phyloP scores from a whole-genome alignment of 2,888 invertebrate species.

The Drosophila diplacantha region DNA sequence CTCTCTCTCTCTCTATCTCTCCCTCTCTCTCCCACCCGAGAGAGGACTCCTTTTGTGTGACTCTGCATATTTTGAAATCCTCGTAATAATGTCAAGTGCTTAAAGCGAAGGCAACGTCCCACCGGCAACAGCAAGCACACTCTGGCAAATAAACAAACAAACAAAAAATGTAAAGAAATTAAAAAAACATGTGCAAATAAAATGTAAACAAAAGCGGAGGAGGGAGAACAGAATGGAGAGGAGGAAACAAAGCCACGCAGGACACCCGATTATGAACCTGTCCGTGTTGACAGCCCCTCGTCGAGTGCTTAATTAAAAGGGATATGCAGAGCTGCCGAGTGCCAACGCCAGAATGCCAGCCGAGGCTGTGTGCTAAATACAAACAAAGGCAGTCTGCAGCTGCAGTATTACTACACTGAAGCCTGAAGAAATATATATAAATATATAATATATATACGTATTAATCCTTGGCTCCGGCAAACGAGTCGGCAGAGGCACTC shows the following conservation, averaged over 20 bases:
- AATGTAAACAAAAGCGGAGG: conserved; percentile 9
- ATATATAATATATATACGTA: background rate
- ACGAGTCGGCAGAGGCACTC: conserved; percentile 6
- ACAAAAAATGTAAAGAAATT: conserved; percentile 5
- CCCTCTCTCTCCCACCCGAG: background rate
- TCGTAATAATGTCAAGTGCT: conserved; percentile 65
- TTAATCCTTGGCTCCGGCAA: conserved; percentile 8
- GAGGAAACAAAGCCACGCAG: conserved; percentile 10
- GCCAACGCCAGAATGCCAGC: background rate
- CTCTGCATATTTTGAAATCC: conserved; percentile 38
- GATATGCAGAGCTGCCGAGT: conserved; percentile 7
- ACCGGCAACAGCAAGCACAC: background rate
- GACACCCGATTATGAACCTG: conserved; percentile 29
- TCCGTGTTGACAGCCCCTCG: conserved; percentile 25
- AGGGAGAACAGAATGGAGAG: conserved; percentile 16
- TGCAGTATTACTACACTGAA: conserved; percentile 7
- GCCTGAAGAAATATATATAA: background rate
- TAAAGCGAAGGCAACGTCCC: conserved; percentile 37
- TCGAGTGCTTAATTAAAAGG: conserved; percentile 28
- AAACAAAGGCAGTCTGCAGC: conserved; percentile 19
- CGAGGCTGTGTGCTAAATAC: conserved; percentile 9
- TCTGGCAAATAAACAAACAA: conserved; percentile 22
- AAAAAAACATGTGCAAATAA: conserved; percentile 13
- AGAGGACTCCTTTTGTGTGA: conserved; percentile 24
- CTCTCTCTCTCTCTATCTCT: background rate